Evolutionary conservation across 2,113 vertebrate genomes (phyloP).

Genomic region (Grantiella picta): DNA sequence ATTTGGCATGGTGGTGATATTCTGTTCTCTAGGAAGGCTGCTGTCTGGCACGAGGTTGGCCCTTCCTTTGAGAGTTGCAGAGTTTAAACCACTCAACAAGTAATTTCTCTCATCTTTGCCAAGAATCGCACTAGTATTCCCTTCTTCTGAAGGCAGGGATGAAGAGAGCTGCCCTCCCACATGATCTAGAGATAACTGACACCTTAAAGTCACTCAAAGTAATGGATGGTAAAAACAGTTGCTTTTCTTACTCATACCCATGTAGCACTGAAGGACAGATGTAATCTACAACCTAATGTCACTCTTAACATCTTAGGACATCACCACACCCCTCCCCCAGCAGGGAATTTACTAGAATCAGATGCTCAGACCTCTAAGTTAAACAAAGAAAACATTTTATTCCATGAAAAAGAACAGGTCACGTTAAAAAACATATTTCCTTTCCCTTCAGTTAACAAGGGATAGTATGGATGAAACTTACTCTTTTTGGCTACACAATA

Average conservation of each 20-base stretch:
- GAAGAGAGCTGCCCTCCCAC: neutral
- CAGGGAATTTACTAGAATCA: neutral
- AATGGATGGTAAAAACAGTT: neutral
- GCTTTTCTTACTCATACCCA: neutral
- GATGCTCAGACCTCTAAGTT: neutral
- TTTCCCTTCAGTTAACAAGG: neutral
- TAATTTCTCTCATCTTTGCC: neutral
- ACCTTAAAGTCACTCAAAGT: neutral
- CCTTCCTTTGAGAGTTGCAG: neutral
- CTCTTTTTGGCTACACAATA: neutral
- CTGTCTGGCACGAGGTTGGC: neutral
- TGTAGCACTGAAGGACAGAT: neutral
- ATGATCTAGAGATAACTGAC: neutral
- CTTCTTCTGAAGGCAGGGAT: neutral
- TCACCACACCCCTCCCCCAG: neutral
- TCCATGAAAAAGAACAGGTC: neutral
- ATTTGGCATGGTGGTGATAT: neutral
- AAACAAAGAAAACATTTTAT: constrained; percentile 9
- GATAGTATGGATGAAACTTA: neutral
- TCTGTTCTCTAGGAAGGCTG: neutral
- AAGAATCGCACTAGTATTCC: neutral
- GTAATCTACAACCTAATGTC: neutral
- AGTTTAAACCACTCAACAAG: neutral
- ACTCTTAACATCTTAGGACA: neutral
- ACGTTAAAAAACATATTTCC: neutral